Conservation (phyloP, 35 echinoderm and acorn worm genomes). For the Diadema setosum region DNA sequence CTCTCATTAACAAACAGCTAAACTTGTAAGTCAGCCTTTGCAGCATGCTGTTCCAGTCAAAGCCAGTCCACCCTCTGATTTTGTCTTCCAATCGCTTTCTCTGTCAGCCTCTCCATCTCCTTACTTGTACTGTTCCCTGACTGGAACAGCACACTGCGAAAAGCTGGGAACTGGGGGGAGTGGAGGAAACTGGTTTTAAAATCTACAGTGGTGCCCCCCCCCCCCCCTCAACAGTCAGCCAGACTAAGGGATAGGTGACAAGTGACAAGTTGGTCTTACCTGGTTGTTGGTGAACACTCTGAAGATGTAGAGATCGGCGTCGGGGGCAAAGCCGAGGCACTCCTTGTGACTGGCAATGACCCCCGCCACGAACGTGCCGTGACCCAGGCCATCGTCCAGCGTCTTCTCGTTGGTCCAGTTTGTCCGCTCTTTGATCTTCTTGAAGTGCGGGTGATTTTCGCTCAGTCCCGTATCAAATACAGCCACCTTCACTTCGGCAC, state of each 20-base stretch:
- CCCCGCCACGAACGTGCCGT: slow-evolving; percentile 98
- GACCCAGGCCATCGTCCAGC: slow-evolving; percentile 89
- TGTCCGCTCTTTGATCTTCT: slow-evolving; percentile 88
- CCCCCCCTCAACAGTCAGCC: too few species aligned
- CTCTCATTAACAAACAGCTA: too few species aligned
- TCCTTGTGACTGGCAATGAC: slow-evolving; percentile 90
- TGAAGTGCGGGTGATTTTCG: slow-evolving; percentile 96
- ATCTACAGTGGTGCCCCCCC: too few species aligned
- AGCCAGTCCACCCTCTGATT: too few species aligned
- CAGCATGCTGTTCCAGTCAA: too few species aligned
- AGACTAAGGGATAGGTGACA: too few species aligned
- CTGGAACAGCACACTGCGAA: background rate
- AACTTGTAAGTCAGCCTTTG: too few species aligned
- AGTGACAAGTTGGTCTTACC: slow-evolving; percentile 32
- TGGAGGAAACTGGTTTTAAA: too few species aligned
- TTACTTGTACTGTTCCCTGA: too few species aligned
- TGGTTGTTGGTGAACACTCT: slow-evolving; percentile 98
- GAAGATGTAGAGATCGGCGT: slow-evolving; percentile 93
- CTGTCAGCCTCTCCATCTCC: too few species aligned
- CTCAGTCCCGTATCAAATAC: slow-evolving; percentile 96
- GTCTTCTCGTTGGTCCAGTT: slow-evolving; percentile 99
- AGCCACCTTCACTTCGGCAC: slow-evolving; percentile 89
- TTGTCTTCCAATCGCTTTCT: too few species aligned
- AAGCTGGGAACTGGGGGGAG: background rate
- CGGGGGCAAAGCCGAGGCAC: slow-evolving; percentile 92